Base-by-base conservation (phyloP, 2,113 vertebrate genomes). In the Caranx ignobilis region DNA sequence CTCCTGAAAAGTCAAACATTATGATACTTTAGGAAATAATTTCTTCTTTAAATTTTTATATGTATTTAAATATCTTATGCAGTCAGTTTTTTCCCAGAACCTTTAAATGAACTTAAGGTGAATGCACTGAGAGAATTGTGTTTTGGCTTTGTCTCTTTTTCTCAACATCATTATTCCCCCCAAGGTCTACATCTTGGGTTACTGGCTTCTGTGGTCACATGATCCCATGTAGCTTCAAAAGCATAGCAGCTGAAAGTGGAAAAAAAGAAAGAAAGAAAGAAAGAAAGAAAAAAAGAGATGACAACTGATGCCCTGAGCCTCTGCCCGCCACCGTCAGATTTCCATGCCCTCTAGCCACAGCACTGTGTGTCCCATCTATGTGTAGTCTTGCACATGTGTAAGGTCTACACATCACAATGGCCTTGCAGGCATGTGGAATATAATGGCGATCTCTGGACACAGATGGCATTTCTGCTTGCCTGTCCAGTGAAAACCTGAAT, bases 331-430 rank as follows among this genome's bases (percentile, higher is more conserved):
- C 63, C 66, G 48, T 67, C 71, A 70, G 37, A 62, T 67, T 75
- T 52, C 32, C 15, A 32, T 60, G 41, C 57, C 75, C 72, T 70
- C 47, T 48, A 69, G 80, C 64, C 35, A 65, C 2, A 18, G 39
- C 9, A 18, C 61, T 43, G 55, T 35, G 62, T 50, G 54, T 71
- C 55, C 47, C 16, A 65, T 72, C 70, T 76, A 56, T 75, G 56
- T 71, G 76, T 75, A 45, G 47, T 82, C 37, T 50, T 79, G 52
- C 65, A 75, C 43, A 78, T 70, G 57, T 73, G 63, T 57, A 60
- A 56, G 35, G 41, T 59, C 65, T 68, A n/a, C 43, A 70, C 64
- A 45, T 41, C 19, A 41, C 61, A 70, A 2, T 56, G 31, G 37
- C 69, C 77, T 73, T 41, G n/a, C 52, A 60, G 74, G 15, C 43